These are phyloP conservation scores for Mythimna ferrago DNA, from an alignment of 2,888 invertebrate species.

Conservation along the genomic window DNA sequence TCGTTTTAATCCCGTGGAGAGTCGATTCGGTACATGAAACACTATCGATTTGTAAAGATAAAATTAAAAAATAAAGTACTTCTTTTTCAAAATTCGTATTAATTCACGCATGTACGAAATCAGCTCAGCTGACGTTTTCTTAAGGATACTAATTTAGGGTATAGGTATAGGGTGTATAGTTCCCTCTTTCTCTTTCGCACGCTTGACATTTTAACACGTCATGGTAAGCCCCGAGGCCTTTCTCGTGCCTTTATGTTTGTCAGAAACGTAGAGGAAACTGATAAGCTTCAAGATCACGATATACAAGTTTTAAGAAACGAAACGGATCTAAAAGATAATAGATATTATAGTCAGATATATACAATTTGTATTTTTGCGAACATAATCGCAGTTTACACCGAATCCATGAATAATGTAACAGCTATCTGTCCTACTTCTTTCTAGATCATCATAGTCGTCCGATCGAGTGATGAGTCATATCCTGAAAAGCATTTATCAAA, in stretches of 20 bases:
- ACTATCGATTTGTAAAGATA: too few relatives aligned
- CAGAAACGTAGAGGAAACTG: constrained; percentile 28
- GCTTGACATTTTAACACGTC: too few relatives aligned
- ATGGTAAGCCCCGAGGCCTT: too few relatives aligned
- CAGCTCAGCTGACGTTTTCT: too few relatives aligned
- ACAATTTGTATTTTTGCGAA: constrained; percentile 11
- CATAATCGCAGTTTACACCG: constrained; percentile 4
- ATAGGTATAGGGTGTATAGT: too few relatives aligned
- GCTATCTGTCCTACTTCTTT: constrained; percentile 40
- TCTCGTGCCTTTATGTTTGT: not conserved
- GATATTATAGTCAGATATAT: not conserved
- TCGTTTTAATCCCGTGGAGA: too few relatives aligned
- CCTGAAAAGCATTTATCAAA: constrained; percentile 34
- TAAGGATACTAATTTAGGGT: too few relatives aligned
- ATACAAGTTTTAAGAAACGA: not conserved
- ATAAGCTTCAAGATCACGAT: constrained; percentile 20
- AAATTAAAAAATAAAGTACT: too few relatives aligned
- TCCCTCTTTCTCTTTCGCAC: too few relatives aligned
- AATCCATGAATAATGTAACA: constrained; percentile 32
- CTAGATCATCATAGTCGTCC: constrained; percentile 17
- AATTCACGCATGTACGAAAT: too few relatives aligned
- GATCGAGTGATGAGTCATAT: constrained; percentile 37
- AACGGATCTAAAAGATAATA: constrained; percentile 22
- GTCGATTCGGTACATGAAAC: too few relatives aligned
- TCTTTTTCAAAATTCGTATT: too few relatives aligned